Evolutionary conservation across 2,797 vertebrate genomes (phyloP).

Genomic region (Lutjanus campechanus): DNA sequence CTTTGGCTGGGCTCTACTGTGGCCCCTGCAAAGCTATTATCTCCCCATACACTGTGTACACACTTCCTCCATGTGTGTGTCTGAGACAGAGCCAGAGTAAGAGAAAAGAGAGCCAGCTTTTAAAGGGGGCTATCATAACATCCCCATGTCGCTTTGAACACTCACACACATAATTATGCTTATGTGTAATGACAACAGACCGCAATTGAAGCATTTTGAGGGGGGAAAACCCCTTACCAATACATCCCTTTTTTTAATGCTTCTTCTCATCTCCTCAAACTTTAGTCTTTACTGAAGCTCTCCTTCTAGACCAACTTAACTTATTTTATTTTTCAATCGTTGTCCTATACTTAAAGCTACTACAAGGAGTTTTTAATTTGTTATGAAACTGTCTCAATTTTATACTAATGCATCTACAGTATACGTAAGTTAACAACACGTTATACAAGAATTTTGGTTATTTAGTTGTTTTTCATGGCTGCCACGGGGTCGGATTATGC

Average conservation of each 20-base stretch:
- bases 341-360: too few relatives aligned
- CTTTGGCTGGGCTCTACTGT: slow-evolving; percentile 61
- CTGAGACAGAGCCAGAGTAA: slow-evolving; percentile 29
- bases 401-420: not conserved
- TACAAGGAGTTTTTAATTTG: too few relatives aligned
- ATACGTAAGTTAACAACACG: too few relatives aligned
- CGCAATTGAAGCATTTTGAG: slow-evolving; percentile 38
- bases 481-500: too few relatives aligned
- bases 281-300: slow-evolving; percentile 1
- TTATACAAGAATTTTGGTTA: too few relatives aligned
- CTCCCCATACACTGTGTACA: slow-evolving; percentile 64
- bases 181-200: slow-evolving; percentile 38
- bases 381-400: too few relatives aligned
- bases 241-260: slow-evolving; percentile 6
- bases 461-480: too few relatives aligned
- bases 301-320: not conserved
- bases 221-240: slow-evolving; percentile 30
- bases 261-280: slow-evolving; percentile 3
- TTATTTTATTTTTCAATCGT: not conserved
- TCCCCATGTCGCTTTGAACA: slow-evolving; percentile 41
- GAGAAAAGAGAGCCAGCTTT: slow-evolving; percentile 51
- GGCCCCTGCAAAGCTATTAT: slow-evolving; percentile 73
- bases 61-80: slow-evolving; percentile 50
- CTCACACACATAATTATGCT: slow-evolving; percentile 38
- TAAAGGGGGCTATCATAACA: slow-evolving; percentile 61